Evolutionary conservation across 2,113 vertebrate genomes (phyloP).

Genomic region (Barbus barbus): DNA sequence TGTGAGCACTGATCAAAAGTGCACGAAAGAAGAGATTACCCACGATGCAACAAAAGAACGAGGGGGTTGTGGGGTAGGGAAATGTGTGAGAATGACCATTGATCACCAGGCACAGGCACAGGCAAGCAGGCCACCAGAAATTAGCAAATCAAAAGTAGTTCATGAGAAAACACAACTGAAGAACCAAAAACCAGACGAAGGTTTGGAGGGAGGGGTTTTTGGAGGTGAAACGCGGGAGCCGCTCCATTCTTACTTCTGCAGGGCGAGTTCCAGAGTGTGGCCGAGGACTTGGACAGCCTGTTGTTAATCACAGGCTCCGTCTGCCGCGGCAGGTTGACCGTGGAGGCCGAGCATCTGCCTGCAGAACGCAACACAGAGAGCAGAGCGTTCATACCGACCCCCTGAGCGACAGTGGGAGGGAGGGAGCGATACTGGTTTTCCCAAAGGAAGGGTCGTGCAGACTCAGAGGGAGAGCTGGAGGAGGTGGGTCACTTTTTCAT

Average conservation of each 20-base stretch:
- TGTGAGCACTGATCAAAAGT: conserved; percentile 65
- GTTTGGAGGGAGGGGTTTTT: conserved; percentile 50
- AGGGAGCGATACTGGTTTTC: background rate
- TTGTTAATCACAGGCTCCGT: conserved; percentile 99
- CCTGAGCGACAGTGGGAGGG: background rate
- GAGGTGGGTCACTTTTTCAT: background rate
- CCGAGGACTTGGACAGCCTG: conserved; percentile 98
- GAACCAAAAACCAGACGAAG: conserved; percentile 59
- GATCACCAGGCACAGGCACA: conserved; percentile 77
- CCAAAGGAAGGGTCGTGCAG: conserved; percentile 13
- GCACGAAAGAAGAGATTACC: conserved; percentile 64
- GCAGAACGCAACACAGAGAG: conserved; percentile 83
- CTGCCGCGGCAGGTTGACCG: conserved; percentile 98
- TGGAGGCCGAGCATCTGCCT: conserved; percentile 96
- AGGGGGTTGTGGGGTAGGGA: conserved; percentile 40
- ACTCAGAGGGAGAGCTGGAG: background rate
- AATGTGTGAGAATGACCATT: conserved; percentile 66
- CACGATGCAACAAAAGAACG: conserved; percentile 72
- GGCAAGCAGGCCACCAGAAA: conserved; percentile 72
- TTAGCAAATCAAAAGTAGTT: conserved; percentile 41
- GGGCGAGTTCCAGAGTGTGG: conserved; percentile 98
- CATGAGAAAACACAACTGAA: conserved; percentile 23
- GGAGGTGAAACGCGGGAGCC: conserved; percentile 66
- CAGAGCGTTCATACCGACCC: conserved; percentile 37
- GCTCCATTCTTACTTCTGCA: conserved; percentile 92